These are phyloP conservation scores for Thysanoteuthis rhombus DNA, from an alignment of 2,888 invertebrate genomes.

Conservation along the genomic window DNA sequence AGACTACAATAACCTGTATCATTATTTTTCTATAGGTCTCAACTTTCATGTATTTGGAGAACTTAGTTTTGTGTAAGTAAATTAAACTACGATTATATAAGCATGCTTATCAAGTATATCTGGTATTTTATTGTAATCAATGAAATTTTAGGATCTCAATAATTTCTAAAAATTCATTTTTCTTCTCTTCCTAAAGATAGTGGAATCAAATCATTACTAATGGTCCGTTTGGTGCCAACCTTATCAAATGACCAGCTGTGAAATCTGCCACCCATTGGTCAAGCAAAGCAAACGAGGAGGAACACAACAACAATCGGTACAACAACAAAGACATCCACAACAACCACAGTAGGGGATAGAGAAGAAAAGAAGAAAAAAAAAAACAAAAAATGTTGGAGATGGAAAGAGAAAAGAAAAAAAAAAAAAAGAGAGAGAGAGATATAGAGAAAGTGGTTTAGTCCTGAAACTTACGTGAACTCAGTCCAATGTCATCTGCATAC, in stretches of 20 bases:
- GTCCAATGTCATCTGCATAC: conserved; percentile 61
- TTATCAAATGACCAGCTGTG: not conserved
- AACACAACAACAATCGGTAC: not conserved
- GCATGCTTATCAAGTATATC: too few relatives aligned
- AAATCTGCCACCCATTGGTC: not conserved
- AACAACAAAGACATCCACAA: conserved; percentile 20
- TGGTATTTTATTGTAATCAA: too few relatives aligned
- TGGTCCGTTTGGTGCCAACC: not conserved
- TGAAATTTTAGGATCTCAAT: too few relatives aligned
- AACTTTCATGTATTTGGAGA: too few relatives aligned
- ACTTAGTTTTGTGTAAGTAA: too few relatives aligned
- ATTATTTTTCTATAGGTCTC: too few relatives aligned
- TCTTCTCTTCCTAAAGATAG: not conserved
- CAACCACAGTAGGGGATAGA: not conserved
- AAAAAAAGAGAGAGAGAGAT: not conserved
- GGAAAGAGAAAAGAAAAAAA: not conserved
- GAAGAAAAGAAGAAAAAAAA: not conserved
- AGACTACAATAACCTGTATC: too few relatives aligned
- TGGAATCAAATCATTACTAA: not conserved
- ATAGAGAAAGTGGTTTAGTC: conserved; percentile 22
- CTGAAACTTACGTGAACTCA: conserved; percentile 61
- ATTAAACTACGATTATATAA: too few relatives aligned
- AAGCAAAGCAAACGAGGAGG: not conserved
- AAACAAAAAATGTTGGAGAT: not conserved
- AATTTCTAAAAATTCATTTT: too few relatives aligned